phyloP scores from a whole-genome alignment of 37 sponge, comb jelly and placozoan genomes.

The Corticium candelabrum region DNA sequence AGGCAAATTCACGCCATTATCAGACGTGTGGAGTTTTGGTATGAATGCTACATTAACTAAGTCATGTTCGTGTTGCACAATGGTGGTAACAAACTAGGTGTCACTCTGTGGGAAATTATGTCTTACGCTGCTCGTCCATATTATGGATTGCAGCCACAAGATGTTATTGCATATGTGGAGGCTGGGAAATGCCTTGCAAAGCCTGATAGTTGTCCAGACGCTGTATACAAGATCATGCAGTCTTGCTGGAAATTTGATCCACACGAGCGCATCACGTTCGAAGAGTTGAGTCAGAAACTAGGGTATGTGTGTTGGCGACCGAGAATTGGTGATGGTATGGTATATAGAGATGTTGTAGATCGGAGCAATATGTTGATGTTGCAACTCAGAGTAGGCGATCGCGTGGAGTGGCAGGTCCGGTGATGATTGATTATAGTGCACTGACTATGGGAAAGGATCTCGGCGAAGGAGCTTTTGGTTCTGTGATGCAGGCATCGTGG shows the following conservation, averaged over 20 bases:
- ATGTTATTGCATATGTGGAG: background rate
- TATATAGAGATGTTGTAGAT: too few relatives aligned
- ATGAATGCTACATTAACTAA: background rate
- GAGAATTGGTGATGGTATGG: too few relatives aligned
- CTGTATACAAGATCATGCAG: background rate
- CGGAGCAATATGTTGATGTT: too few relatives aligned
- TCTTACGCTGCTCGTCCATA: background rate
- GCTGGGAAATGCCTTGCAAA: background rate
- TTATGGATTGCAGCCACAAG: background rate
- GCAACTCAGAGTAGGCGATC: too few relatives aligned
- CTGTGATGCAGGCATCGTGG: background rate
- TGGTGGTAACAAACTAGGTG: background rate
- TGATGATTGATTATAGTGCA: background rate
- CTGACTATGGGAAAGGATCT: background rate
- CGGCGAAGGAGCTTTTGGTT: background rate
- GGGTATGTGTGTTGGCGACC: background rate
- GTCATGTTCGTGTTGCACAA: background rate
- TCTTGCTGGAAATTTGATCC: background rate
- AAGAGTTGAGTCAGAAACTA: background rate
- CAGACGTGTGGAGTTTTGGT: slow-evolving; percentile 2
- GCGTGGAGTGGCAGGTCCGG: background rate
- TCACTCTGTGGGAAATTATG: background rate
- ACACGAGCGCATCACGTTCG: background rate
- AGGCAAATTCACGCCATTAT: background rate
- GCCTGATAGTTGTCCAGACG: background rate